These are phyloP conservation scores for Pelmatolapia mariae DNA, from an alignment of 2,113 vertebrate genomes.

Conservation along the genomic window DNA sequence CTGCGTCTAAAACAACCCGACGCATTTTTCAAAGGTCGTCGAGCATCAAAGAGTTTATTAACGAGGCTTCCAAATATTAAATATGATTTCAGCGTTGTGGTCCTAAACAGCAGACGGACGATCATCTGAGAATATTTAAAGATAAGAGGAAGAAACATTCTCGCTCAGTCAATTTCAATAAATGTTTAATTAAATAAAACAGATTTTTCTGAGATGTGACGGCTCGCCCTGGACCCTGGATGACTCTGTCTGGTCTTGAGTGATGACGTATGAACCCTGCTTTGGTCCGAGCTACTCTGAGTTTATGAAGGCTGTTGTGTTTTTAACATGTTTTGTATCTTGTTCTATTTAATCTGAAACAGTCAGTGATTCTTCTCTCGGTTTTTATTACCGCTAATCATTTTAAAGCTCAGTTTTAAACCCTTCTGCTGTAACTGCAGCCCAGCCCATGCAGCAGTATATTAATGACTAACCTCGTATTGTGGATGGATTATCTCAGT, in stretches of 20 bases:
- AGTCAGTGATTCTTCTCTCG: background rate
- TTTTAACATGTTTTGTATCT: background rate
- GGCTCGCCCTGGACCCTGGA: background rate
- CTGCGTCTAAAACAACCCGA: background rate
- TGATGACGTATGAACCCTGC: background rate
- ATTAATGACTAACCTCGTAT: no score
- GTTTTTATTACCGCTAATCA: fast-evolving
- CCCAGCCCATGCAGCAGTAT: no score
- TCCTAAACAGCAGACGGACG: background rate
- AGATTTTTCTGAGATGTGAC: background rate
- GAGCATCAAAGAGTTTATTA: background rate
- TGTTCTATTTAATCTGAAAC: background rate
- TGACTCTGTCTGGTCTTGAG: background rate
- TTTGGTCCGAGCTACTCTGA: background rate
- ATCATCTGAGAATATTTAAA: background rate
- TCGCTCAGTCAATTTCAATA: background rate
- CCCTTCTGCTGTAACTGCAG: no score
- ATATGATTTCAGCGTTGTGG: fast-evolving
- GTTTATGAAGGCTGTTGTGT: background rate
- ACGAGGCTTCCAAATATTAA: background rate
- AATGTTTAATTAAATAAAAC: no score
- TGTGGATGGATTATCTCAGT: fast-evolving
- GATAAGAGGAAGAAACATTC: background rate
- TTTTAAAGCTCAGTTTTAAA: no score
- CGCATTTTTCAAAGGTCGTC: background rate